Evolutionary conservation across 2,797 vertebrate genomes (phyloP), one percentile per base, ranked within the genome.

Genomic region (Helarctos malayanus): DNA sequence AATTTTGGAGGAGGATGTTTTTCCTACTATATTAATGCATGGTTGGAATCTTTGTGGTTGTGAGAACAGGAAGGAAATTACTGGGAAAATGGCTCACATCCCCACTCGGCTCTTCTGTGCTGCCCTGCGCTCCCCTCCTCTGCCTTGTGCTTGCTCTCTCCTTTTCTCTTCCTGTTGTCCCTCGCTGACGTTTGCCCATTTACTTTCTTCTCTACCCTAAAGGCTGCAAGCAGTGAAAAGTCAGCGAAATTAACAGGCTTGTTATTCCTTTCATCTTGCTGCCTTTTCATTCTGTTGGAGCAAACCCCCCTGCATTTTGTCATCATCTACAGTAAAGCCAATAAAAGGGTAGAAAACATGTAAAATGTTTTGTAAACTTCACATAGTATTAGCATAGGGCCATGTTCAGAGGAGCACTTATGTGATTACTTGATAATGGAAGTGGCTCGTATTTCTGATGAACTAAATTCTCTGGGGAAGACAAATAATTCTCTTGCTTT

Each of bases 401-500:
- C 0, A 0, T 47, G 13, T 45, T 78, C 57, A n/a, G 9, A 29
- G 63, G 81, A 25, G 1, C 10, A 0, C 10, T 47, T 23, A 7
- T 18, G 6, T 15, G 21, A 27, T 54, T 16, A 52, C 45, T n/a
- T 47, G 63, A 29, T 56, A 14, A 35, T 90, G 38, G 54, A 80
- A 52, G 15, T 32, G 63, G 29, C 63, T 2, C 7, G 0, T 45
- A 15, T 68, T 63, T 91, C 75, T 81, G 76, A 63, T 71, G 10
- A 86, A 29, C 32, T 52, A 16, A 83, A 19, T 79, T 95, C 90
- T 87, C 23, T 97, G 90, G 88, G 81, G 71, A 97, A 97, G 92
- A 97, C 54, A 97, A 97, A 91, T 95, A 90, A 91, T 97, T 59
- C n/a, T 41, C 56, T 75, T 97, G 89, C 61, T 97, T 94, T 78